Evolutionary conservation across 2,888 invertebrate species (phyloP).

Genomic region (Druceiella hillmani): DNA sequence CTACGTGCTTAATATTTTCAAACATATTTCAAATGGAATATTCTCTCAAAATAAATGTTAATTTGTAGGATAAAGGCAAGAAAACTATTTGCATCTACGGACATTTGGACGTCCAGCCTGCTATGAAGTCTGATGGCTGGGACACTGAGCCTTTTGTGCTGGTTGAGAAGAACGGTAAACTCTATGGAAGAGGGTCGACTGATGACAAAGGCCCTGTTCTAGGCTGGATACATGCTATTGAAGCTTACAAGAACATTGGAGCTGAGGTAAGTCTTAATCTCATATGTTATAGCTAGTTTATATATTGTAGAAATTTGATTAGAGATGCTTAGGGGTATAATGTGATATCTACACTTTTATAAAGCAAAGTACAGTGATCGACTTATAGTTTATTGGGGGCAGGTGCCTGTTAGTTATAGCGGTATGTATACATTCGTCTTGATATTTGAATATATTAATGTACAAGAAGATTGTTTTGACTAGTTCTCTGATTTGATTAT

Average conservation of each 20-base stretch:
- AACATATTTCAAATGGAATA: not conserved
- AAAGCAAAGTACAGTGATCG: no score
- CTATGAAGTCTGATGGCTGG: constrained; percentile 91
- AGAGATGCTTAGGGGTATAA: no score
- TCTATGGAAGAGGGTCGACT: constrained; percentile 87
- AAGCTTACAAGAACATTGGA: constrained; percentile 73
- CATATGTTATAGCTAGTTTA: no score
- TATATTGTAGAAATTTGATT: no score
- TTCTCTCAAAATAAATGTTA: not conserved
- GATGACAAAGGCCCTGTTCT: constrained; percentile 96
- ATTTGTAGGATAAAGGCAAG: constrained; percentile 64
- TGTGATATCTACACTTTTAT: no score
- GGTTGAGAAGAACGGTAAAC: constrained; percentile 79
- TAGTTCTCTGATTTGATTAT: no score
- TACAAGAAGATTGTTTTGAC: no score
- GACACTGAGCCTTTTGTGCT: constrained; percentile 89
- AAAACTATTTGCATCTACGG: constrained; percentile 95
- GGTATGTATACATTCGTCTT: no score
- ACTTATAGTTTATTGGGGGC: no score
- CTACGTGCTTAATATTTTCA: not conserved
- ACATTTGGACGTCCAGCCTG: constrained; percentile 98
- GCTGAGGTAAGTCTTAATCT: no score
- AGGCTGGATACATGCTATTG: constrained; percentile 92
- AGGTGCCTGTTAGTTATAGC: no score
- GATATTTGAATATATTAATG: no score